A percentile compares a stretch with the other conserved stretches of the same genome.
Evolutionary conservation across 1,140 invertebrate genomes (phyloP).

Genomic region (Drosophila gunungcola): DNA sequence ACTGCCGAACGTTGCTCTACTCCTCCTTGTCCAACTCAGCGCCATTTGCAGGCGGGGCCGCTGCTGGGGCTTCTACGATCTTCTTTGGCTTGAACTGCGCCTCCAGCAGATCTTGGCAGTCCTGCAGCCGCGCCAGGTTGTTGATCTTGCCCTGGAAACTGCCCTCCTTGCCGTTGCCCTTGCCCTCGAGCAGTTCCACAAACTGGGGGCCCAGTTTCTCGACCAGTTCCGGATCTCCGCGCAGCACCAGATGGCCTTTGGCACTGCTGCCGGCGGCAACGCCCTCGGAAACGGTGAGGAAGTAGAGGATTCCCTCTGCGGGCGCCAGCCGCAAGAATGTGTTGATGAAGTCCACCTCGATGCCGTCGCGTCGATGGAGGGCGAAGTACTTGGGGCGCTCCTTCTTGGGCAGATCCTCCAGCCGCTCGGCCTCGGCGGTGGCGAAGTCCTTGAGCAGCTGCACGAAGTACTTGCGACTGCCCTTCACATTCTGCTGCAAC

Average conservation of each 20-base stretch:
- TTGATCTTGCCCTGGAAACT: slow-evolving; percentile 87
- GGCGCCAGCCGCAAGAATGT: slow-evolving; percentile 88
- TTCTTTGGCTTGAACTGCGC: slow-evolving; percentile 84
- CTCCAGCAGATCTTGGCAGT: slow-evolving; percentile 85
- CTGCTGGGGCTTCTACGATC: slow-evolving; percentile 10
- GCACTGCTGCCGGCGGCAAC: slow-evolving; percentile 82
- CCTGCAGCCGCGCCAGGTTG: slow-evolving; percentile 85
- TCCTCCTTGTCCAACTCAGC: slow-evolving; percentile 9
- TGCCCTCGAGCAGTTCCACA: slow-evolving; percentile 87
- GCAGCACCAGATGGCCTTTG: slow-evolving; percentile 88
- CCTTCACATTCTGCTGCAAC: slow-evolving; percentile 89
- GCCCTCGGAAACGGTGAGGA: slow-evolving; percentile 89
- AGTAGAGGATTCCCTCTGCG: slow-evolving; percentile 87
- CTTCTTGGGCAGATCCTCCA: slow-evolving; percentile 85
- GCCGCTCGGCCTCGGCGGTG: slow-evolving; percentile 87
- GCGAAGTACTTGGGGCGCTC: slow-evolving; percentile 86
- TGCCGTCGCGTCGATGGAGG: slow-evolving; percentile 89
- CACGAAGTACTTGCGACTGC: slow-evolving; percentile 87
- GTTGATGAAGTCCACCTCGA: slow-evolving; percentile 90
- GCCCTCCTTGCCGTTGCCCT: slow-evolving; percentile 87
- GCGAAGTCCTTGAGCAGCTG: slow-evolving; percentile 89
- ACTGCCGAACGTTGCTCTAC: not conserved
- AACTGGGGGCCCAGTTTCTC: slow-evolving; percentile 86
- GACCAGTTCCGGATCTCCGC: slow-evolving; percentile 86
- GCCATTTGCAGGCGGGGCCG: slow-evolving; percentile 26